Percentiles rank a stretch among this genome's conserved stretches.
phyloP scores from a whole-genome alignment of 2,113 vertebrate species.

The Oostethus manadensis region DNA sequence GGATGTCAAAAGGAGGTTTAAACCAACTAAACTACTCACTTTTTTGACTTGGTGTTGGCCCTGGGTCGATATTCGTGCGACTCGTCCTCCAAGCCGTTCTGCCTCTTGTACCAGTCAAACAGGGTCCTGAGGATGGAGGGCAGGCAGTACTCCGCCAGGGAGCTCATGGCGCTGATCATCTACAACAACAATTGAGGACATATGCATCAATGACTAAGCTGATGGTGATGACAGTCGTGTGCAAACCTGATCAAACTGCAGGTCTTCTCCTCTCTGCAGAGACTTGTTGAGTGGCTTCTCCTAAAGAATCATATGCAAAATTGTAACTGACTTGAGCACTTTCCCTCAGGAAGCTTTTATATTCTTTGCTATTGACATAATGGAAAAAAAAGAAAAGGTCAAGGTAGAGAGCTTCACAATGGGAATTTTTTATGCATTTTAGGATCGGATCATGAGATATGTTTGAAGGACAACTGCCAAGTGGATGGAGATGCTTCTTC shows the following conservation, averaged over 20 bases:
- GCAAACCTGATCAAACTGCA: constrained; percentile 95
- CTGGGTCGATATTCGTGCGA: constrained; percentile 96
- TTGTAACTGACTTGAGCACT: no score
- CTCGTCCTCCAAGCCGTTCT: constrained; percentile 97
- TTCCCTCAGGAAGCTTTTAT: no score
- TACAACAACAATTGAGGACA: constrained; percentile 36
- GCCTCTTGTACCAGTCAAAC: constrained; percentile 98
- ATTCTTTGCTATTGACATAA: no score
- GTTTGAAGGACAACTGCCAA: neutral
- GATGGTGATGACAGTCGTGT: neutral
- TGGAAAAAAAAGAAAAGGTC: neutral
- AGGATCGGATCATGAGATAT: neutral
- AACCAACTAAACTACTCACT: constrained; percentile 63
- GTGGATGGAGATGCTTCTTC: neutral
- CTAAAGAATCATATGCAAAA: constrained; percentile 56
- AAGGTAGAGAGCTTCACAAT: neutral
- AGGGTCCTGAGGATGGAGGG: constrained; percentile 94
- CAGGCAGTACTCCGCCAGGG: constrained; percentile 94
- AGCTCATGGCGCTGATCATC: constrained; percentile 98
- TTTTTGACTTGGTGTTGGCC: constrained; percentile 96
- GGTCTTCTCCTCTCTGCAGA: constrained; percentile 95
- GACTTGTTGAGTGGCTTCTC: constrained; percentile 97
- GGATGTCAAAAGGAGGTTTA: neutral
- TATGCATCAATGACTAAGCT: neutral
- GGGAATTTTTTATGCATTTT: no score